Conservation (phyloP, 1,140 invertebrate genomes). For the Drosophila parabipectinata region DNA sequence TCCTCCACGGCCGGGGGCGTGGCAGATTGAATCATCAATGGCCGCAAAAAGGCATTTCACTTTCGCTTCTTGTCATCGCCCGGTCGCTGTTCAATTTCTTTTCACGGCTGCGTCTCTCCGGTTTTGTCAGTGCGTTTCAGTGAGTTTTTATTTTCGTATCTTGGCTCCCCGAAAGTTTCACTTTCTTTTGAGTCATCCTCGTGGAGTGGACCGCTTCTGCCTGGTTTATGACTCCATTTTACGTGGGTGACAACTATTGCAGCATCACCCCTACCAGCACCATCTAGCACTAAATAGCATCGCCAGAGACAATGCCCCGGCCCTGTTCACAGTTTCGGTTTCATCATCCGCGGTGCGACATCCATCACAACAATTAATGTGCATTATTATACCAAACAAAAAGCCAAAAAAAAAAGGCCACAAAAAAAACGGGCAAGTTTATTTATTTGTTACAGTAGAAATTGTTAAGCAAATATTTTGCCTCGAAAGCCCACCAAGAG, state of each 20-base stretch:
- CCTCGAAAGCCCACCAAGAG: slow-evolving; percentile 16
- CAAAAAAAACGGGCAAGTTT: slow-evolving; percentile 32
- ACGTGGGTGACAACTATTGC: slow-evolving; percentile 74
- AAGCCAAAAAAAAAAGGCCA: slow-evolving; percentile 12
- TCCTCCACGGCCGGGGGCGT: slow-evolving; percentile 27
- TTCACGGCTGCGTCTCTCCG: slow-evolving; percentile 26
- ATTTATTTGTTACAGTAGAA: slow-evolving; percentile 76
- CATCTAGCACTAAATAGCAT: neutral
- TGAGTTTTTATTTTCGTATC: slow-evolving; percentile 6
- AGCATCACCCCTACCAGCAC: slow-evolving; percentile 27
- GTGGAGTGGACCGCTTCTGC: slow-evolving; percentile 16
- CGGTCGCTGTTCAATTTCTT: slow-evolving; percentile 37
- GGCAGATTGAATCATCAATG: slow-evolving; percentile 58
- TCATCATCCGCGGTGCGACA: slow-evolving; percentile 23
- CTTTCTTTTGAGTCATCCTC: slow-evolving; percentile 78
- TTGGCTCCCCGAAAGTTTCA: slow-evolving; percentile 33
- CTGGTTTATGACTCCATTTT: slow-evolving; percentile 47
- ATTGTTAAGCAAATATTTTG: slow-evolving; percentile 79
- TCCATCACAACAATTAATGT: slow-evolving; percentile 71
- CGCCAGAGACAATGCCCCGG: slow-evolving; percentile 50
- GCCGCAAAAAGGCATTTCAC: slow-evolving; percentile 51
- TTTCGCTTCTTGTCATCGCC: slow-evolving; percentile 51
- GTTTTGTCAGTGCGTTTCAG: slow-evolving; percentile 1
- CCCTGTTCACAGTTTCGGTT: slow-evolving; percentile 39
- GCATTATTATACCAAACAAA: slow-evolving; percentile 53